Percentiles rank a stretch among this genome's conserved stretches.
These are phyloP conservation scores for Drosophila meridiana DNA, from an alignment of 2,888 invertebrate species.

Conservation along the genomic window DNA sequence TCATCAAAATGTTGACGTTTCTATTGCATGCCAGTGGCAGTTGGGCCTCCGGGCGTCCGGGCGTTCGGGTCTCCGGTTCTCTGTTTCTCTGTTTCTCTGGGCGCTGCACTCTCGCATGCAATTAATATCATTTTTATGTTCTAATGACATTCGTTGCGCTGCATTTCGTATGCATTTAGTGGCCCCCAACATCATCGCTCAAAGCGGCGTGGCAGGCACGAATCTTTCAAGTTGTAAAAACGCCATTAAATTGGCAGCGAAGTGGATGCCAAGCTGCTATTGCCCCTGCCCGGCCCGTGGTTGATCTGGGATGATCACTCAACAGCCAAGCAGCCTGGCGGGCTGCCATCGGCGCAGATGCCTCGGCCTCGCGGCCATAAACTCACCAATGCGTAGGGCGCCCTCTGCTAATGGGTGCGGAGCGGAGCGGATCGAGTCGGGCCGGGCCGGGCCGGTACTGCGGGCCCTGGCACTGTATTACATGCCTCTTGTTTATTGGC, in stretches of 20 bases:
- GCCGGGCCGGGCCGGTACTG: neutral
- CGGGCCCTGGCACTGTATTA: constrained; percentile 1
- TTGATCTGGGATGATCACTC: constrained; percentile 68
- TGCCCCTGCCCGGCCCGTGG: neutral
- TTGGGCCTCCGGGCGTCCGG: constrained; percentile 27
- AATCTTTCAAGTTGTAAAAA: constrained; percentile 84
- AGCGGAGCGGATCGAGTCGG: constrained; percentile 5
- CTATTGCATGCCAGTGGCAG: constrained; percentile 59
- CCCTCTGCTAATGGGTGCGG: constrained; percentile 55
- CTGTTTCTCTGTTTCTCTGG: constrained; percentile 23
- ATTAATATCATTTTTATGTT: constrained; percentile 83
- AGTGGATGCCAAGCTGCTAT: constrained; percentile 64
- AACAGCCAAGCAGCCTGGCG: constrained; percentile 49
- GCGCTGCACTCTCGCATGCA: constrained; percentile 73
- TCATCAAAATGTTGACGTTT: constrained; percentile 76
- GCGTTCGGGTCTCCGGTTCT: constrained; percentile 25
- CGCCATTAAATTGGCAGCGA: constrained; percentile 83
- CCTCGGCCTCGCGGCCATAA: constrained; percentile 53
- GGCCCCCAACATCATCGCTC: constrained; percentile 71
- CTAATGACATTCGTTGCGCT: constrained; percentile 83
- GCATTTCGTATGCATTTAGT: constrained; percentile 81
- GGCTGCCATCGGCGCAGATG: constrained; percentile 35
- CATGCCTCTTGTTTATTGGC: constrained; percentile 67
- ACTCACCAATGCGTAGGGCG: constrained; percentile 68
- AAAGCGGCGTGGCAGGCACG: constrained; percentile 82